phyloP scores from a whole-genome alignment of 2,888 invertebrate genomes.

The Scaptomyza polygonia region DNA sequence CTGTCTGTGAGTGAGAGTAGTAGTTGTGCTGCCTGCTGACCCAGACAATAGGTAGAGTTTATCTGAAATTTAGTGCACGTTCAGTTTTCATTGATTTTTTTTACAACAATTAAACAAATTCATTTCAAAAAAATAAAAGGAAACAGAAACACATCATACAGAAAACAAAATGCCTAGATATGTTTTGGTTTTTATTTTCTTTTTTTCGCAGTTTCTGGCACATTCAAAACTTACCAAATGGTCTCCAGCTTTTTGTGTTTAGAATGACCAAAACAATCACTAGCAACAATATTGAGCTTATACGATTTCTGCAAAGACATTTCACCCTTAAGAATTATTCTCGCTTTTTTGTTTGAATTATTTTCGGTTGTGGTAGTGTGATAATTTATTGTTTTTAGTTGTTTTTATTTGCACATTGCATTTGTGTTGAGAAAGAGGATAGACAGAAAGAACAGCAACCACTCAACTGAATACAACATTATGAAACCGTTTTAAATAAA shows the following conservation, averaged over 20 bases:
- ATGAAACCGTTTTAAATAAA: constrained; percentile 13
- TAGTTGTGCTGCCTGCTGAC: constrained; percentile 77
- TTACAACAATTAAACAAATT: constrained; percentile 52
- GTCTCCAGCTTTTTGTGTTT: constrained; percentile 84
- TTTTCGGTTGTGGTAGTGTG: constrained; percentile 60
- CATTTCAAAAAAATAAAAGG: constrained; percentile 48
- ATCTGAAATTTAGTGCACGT: constrained; percentile 85
- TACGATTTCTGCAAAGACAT: constrained; percentile 90
- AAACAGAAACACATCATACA: constrained; percentile 72
- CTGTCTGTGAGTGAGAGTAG: constrained; percentile 76
- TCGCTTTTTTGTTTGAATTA: constrained; percentile 68
- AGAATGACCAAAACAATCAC: constrained; percentile 85
- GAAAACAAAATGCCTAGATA: constrained; percentile 74
- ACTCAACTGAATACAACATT: constrained; percentile 22
- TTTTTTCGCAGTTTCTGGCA: constrained; percentile 74
- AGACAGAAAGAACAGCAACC: constrained; percentile 51
- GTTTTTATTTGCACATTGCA: constrained; percentile 37
- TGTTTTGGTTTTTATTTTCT: constrained; percentile 69
- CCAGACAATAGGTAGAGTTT: constrained; percentile 83
- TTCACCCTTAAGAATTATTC: constrained; percentile 86
- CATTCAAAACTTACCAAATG: constrained; percentile 85
- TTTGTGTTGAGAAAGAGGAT: constrained; percentile 37
- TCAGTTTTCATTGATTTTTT: constrained; percentile 82
- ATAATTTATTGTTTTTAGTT: constrained; percentile 44
- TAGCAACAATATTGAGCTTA: constrained; percentile 84